A percentile compares a stretch with the other conserved stretches of the same genome.
phyloP scores from a whole-genome alignment of 2,113 vertebrate genomes.

The Platanista minor region DNA sequence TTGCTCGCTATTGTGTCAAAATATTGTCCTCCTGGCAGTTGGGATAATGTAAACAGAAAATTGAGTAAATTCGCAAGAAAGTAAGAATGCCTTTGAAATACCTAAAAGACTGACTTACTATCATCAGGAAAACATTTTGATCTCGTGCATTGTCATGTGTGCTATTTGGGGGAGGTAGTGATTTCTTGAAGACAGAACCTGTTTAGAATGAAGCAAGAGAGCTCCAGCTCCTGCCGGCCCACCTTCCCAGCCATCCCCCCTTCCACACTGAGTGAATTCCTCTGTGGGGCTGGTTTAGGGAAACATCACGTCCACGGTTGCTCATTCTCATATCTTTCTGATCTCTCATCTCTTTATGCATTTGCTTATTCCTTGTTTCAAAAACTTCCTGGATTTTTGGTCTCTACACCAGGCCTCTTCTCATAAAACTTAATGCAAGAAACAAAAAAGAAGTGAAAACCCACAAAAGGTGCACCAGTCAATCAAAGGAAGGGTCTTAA shows the following conservation, averaged over 20 bases:
- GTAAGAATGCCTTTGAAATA: constrained; percentile 71
- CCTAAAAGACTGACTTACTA: constrained; percentile 20
- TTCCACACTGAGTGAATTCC: fast-evolving
- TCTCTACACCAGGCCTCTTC: background rate
- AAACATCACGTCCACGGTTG: fast-evolving
- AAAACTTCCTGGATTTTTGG: background rate
- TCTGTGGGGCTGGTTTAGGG: background rate
- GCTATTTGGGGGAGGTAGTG: background rate
- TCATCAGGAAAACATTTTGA: constrained; percentile 37
- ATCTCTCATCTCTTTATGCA: background rate
- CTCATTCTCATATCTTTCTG: background rate
- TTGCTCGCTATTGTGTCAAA: constrained; percentile 66
- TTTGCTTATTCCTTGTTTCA: background rate
- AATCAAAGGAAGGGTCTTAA: background rate
- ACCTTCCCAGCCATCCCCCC: fast-evolving
- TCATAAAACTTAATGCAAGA: background rate
- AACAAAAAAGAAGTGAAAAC: background rate
- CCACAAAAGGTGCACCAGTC: background rate
- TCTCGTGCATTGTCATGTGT: background rate
- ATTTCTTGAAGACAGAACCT: constrained; percentile 22
- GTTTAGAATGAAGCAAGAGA: background rate
- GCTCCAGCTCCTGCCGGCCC: background rate
- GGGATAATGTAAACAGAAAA: constrained; percentile 67
- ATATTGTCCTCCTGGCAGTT: constrained; percentile 19
- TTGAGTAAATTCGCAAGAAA: constrained; percentile 65